Evolutionary conservation across 37 sponge, comb jelly and placozoan genomes (phyloP).

Genomic region (Halichondria panicea): DNA sequence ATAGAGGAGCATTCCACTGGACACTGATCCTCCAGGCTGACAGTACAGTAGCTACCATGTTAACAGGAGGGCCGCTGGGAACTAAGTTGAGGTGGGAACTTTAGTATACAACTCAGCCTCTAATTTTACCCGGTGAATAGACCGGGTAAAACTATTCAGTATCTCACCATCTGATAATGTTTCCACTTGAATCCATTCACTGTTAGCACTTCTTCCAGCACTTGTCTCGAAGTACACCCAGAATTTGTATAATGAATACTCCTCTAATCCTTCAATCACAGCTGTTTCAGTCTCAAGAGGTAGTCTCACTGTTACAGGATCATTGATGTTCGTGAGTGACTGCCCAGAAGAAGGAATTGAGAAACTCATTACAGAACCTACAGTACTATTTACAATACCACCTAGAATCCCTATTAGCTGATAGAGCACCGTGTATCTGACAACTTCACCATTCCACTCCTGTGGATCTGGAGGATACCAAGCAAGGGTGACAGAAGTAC

Average conservation of each 20-base stretch:
- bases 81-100: no score
- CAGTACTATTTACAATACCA: neutral
- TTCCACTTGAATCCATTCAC: no score
- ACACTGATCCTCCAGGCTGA: no score
- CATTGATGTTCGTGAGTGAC: neutral
- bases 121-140: no score
- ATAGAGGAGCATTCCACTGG: no score
- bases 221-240: neutral
- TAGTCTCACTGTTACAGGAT: neutral
- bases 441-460: slow-evolving; percentile 19
- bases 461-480: slow-evolving; percentile 28
- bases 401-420: neutral
- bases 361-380: no score
- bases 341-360: neutral
- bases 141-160: no score
- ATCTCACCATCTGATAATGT: no score
- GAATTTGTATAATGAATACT: slow-evolving; percentile 1
- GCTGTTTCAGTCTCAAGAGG: neutral
- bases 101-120: no score
- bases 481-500: neutral
- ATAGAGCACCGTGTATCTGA: neutral
- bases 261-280: neutral
- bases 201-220: neutral
- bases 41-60: no score
- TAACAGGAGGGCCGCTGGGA: no score